Evolutionary conservation across 2,797 vertebrate species (phyloP).

Genomic region (Poecilia wingei): DNA sequence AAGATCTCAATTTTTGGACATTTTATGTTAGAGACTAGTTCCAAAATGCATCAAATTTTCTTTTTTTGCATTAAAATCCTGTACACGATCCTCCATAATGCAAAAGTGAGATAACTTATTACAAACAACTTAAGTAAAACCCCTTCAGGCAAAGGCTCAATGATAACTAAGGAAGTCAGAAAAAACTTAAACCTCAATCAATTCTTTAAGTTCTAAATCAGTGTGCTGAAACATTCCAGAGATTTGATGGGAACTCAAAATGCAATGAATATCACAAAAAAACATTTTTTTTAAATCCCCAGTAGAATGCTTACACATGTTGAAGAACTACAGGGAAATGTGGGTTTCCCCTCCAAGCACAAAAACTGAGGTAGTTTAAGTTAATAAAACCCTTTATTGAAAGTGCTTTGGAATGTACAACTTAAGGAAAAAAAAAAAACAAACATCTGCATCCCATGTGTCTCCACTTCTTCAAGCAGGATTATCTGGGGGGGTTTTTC

Average conservation of each 20-base stretch:
- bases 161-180: background rate
- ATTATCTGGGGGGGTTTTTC: conserved; percentile 19
- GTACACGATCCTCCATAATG: background rate
- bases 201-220: background rate
- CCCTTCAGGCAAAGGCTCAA: too few relatives aligned
- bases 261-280: background rate
- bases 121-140: background rate
- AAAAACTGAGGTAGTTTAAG: conserved; percentile 26
- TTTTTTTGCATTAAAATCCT: background rate
- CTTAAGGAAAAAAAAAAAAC: conserved; percentile 50
- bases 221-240: background rate
- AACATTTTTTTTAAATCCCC: background rate
- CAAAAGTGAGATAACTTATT: background rate
- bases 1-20: background rate
- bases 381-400: conserved; percentile 81
- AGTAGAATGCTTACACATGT: background rate
- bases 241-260: conserved; percentile 2
- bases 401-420: conserved; percentile 77
- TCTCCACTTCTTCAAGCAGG: conserved; percentile 39
- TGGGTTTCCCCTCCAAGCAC: background rate
- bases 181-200: background rate
- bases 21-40: background rate
- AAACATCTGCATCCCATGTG: conserved; percentile 15
- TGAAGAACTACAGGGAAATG: background rate
- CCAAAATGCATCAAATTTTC: background rate